Evolutionary conservation across 1,140 invertebrate species (phyloP).

Genomic region (Pygmarrhopalites habei): DNA sequence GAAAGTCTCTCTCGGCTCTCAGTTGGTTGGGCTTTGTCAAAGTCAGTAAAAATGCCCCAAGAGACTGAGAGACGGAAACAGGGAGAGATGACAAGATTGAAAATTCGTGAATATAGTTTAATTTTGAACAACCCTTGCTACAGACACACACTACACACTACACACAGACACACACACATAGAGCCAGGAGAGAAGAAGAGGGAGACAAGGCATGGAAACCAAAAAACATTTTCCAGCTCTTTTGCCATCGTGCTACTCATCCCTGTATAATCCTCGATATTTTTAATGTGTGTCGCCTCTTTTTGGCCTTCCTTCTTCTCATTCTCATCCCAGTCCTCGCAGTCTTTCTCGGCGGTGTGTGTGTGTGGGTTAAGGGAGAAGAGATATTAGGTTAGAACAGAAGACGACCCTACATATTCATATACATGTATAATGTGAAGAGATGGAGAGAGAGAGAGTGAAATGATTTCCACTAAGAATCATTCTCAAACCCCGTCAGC

Average conservation of each 20-base stretch:
- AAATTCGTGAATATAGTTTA: background rate
- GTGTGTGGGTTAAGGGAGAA: too few species aligned
- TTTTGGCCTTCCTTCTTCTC: too few species aligned
- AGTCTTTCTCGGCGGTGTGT: too few species aligned
- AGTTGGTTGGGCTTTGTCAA: too few species aligned
- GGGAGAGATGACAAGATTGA: background rate
- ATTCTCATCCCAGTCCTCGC: too few species aligned
- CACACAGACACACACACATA: background rate
- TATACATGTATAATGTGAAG: too few species aligned
- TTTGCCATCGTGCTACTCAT: background rate
- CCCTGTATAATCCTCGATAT: constrained; percentile 23
- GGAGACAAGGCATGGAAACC: background rate
- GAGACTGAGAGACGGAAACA: background rate
- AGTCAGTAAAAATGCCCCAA: background rate
- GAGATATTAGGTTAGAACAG: too few species aligned
- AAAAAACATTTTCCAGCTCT: background rate
- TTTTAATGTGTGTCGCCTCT: constrained; percentile 25
- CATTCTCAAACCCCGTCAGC: constrained; percentile 5
- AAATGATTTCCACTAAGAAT: too few species aligned
- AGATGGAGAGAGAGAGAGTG: too few species aligned
- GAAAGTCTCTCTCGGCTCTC: too few species aligned
- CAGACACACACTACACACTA: too few species aligned
- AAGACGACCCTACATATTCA: too few species aligned
- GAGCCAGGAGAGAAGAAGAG: background rate
- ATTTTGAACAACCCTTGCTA: background rate